These are phyloP conservation scores for Hartigia nigra DNA, from an alignment of 2,888 invertebrate genomes.

Conservation along the genomic window DNA sequence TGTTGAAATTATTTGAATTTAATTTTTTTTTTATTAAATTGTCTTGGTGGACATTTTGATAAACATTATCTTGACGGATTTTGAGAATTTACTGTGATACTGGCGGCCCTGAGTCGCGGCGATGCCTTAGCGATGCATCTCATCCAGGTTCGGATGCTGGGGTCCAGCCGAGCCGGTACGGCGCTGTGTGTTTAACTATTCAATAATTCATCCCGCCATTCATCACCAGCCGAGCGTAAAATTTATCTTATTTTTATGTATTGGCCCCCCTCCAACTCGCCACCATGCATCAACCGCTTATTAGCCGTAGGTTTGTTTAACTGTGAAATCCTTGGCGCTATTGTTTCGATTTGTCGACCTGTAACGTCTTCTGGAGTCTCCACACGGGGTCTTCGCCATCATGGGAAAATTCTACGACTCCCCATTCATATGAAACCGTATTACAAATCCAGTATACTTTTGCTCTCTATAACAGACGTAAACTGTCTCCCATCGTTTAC, in stretches of 20 bases:
- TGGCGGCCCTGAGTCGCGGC: constrained; percentile 13
- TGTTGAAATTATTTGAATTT: background rate
- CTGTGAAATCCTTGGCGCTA: constrained; percentile 10
- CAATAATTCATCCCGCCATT: constrained; percentile 61
- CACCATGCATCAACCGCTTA: constrained; percentile 57
- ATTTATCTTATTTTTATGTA: constrained; percentile 61
- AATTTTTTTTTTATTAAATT: background rate
- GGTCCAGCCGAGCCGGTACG: constrained; percentile 13
- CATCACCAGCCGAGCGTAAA: constrained; percentile 57
- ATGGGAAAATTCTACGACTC: background rate
- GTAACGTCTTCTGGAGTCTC: background rate
- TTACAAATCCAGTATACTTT: background rate
- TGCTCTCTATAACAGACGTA: background rate
- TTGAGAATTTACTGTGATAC: background rate
- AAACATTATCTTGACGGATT: background rate
- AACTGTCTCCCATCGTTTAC: background rate
- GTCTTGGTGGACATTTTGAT: background rate
- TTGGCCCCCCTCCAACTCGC: constrained; percentile 51
- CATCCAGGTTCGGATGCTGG: constrained; percentile 8
- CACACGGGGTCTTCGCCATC: background rate
- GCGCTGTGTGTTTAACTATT: constrained; percentile 60
- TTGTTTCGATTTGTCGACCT: constrained; percentile 7
- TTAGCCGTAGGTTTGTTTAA: constrained; percentile 58
- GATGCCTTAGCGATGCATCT: background rate
- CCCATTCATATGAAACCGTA: background rate